Percentiles rank a stretch among this genome's conserved stretches.
Evolutionary conservation across 2,113 vertebrate species (phyloP).

Genomic region (Nesoenas mayeri): DNA sequence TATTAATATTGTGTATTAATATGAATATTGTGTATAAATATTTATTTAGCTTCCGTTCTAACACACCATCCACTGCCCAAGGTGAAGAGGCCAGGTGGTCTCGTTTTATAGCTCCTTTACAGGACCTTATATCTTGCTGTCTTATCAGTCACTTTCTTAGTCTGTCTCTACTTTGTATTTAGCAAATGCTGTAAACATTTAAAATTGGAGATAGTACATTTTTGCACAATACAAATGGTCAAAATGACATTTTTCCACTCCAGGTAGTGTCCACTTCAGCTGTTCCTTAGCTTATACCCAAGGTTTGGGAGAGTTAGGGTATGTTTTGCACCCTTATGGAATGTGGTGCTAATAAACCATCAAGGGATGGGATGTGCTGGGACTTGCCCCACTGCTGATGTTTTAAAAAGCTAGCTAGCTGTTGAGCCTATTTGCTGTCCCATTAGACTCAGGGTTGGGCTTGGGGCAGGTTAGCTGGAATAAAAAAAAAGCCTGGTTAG

Average conservation of each 20-base stretch:
- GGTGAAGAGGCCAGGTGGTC: neutral
- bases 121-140: neutral
- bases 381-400: neutral
- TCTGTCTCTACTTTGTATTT: neutral
- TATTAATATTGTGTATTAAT: too few relatives aligned
- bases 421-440: neutral
- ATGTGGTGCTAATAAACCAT: neutral
- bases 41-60: neutral
- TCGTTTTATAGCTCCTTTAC: neutral
- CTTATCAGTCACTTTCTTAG: neutral
- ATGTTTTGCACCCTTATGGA: neutral
- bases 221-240: neutral
- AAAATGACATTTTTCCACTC: neutral
- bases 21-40: neutral
- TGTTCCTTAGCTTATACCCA: neutral
- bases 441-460: neutral
- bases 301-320: neutral
- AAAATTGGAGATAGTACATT: neutral
- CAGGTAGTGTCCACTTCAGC: neutral
- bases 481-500: neutral
- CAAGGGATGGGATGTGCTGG: neutral
- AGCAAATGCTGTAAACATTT: neutral
- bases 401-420: neutral
- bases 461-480: neutral
- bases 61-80: accelerated